Evolutionary conservation across 2,797 vertebrate genomes (phyloP), one percentile per base, ranked within the genome.

Genomic region (Prionace glauca): DNA sequence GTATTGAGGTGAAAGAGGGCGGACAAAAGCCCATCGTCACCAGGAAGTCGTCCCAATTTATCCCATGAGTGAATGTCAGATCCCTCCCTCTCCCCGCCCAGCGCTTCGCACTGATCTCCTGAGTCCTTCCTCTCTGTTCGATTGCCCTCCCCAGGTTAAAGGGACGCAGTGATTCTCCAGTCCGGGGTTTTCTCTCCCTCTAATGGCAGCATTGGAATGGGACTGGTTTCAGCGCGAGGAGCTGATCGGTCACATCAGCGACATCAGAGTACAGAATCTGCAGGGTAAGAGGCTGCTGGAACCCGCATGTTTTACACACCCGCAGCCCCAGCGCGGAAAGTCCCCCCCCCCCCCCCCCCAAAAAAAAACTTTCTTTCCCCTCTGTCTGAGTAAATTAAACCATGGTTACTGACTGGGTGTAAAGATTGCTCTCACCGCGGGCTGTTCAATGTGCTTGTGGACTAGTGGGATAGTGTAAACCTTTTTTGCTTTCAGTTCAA

Each of bases 151-250:
- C 3, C 56, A 62, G 87, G 60, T 62, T 65, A n/a, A 62, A n/a
- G 29, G 87, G 56, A 62, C 56, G 87, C 56, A 16, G 87, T 62
- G 87, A 90, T 29, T 32, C 0, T 11, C 0, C 50, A 14, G 87
- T 16, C 87, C 56, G 56, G 29, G 60, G 24, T 20, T 95, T 95
- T 96, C 96, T 96, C 96, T 95, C 32, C 7, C 96, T 95, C 92
- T 96, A 99, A 99, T 99, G 99, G 99, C 99, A 72, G 98, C 98
- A 96, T 98, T 98, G 97, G 98, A 98, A 96, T 98, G 98, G 98
- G 98, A 98, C 96, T 99, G 99, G 99, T 99, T 99, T 97, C 98
- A 99, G 96, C 98, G 99, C 95, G 99, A 99, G 98, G 99, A 99
- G 97, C 98, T 99, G 67, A 99, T 99, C 97, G 99, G 98, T 11